These are phyloP conservation scores for Nannoperca obscura DNA, from an alignment of 2,797 vertebrate genomes.

Conservation along the genomic window DNA sequence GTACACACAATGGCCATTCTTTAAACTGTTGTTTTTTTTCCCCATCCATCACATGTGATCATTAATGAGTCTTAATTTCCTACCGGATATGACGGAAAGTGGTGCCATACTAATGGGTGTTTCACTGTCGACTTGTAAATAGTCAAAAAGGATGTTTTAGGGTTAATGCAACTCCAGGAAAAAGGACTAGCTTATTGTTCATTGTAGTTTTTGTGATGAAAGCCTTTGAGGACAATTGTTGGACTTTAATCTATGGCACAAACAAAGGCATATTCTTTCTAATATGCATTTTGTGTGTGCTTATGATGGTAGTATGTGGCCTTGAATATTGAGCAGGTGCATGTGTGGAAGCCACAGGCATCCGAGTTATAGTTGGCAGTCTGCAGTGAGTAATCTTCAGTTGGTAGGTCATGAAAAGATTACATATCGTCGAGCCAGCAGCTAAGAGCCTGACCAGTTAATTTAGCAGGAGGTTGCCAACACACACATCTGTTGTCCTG, in stretches of 20 bases:
- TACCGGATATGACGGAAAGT: not conserved
- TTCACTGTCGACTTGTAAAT: not conserved
- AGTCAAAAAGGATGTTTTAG: not conserved
- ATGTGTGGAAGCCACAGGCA: constrained; percentile 30
- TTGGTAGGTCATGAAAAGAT: constrained; percentile 59
- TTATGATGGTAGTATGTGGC: constrained; percentile 9
- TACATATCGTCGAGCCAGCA: constrained; percentile 48
- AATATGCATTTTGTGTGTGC: not conserved
- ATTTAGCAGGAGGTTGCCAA: constrained; percentile 55
- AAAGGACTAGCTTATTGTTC: not conserved
- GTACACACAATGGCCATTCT: not conserved
- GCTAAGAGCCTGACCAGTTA: constrained; percentile 42
- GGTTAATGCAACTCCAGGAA: not conserved
- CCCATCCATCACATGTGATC: not conserved
- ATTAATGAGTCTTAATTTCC: not conserved
- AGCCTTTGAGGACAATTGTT: not conserved
- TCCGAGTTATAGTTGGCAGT: constrained; percentile 38
- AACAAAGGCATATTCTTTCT: constrained; percentile 2
- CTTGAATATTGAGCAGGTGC: constrained; percentile 51
- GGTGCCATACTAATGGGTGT: not conserved
- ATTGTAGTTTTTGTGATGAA: not conserved
- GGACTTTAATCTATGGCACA: not conserved
- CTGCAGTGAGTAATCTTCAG: constrained; percentile 42
- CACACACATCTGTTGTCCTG: constrained; percentile 38
- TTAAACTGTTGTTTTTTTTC: not conserved